Conservation (phyloP, 2,113 vertebrate genomes). For the Mellivora capensis region DNA sequence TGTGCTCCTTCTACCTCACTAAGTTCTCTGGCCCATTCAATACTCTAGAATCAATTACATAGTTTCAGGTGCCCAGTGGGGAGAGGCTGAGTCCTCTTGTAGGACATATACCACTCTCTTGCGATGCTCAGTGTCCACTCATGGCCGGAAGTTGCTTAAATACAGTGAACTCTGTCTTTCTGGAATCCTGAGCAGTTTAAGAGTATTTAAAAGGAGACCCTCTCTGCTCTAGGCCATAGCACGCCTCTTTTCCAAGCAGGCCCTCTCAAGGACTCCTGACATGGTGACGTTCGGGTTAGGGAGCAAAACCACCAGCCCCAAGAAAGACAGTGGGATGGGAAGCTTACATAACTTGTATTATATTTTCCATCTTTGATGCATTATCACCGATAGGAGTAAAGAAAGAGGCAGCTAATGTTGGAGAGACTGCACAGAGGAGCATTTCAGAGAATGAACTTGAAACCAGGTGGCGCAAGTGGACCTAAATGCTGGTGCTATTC, state of each 20-base stretch:
- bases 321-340: not conserved
- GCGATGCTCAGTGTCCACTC: not conserved
- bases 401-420: not conserved
- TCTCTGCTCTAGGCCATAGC: not conserved
- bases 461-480: not conserved
- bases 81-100: not conserved
- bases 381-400: not conserved
- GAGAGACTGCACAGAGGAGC: not conserved
- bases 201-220: not conserved
- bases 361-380: not conserved
- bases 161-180: not conserved
- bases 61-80: not conserved
- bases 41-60: not conserved
- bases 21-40: not conserved
- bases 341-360: too few relatives aligned
- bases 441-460: not conserved
- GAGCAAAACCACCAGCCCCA: not conserved
- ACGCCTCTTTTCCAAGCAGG: not conserved
- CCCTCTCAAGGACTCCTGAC: not conserved
- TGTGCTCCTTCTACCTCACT: not conserved
- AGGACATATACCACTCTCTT: not conserved
- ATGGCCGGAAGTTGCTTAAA: not conserved
- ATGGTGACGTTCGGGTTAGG: not conserved
- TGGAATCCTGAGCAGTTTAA: not conserved
- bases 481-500: not conserved